phyloP scores from a whole-genome alignment of 2,113 vertebrate species.

The Rostratula benghalensis region DNA sequence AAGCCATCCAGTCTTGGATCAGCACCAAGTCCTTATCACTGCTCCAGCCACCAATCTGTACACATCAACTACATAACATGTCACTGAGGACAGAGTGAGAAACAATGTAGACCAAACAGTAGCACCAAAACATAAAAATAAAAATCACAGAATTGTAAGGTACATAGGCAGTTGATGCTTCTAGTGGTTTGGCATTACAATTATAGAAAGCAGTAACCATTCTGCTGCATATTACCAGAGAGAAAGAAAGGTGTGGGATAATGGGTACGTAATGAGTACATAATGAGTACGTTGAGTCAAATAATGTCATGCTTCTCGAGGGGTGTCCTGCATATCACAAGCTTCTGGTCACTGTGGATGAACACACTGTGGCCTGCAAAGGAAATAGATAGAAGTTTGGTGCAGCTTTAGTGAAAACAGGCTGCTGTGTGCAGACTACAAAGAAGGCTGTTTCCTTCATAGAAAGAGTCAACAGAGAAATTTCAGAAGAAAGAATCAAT shows the following conservation, averaged over 20 bases:
- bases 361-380: background rate
- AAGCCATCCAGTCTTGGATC: background rate
- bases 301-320: background rate
- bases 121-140: background rate
- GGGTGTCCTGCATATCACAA: background rate
- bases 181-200: background rate
- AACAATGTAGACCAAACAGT: background rate
- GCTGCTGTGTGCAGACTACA: background rate
- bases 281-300: background rate
- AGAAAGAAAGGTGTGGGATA: background rate
- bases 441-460: background rate
- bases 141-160: background rate
- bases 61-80: background rate
- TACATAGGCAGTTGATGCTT: background rate
- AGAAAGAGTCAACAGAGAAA: background rate
- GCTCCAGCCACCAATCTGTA: background rate
- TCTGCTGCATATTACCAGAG: background rate
- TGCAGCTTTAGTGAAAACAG: background rate
- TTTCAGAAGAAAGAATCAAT: background rate
- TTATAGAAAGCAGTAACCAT: background rate
- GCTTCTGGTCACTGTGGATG: background rate
- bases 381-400: background rate
- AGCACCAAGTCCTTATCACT: background rate
- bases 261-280: accelerated
- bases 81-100: background rate